Base-by-base conservation (phyloP, 2,113 vertebrate genomes). In the Tetrax tetrax region DNA sequence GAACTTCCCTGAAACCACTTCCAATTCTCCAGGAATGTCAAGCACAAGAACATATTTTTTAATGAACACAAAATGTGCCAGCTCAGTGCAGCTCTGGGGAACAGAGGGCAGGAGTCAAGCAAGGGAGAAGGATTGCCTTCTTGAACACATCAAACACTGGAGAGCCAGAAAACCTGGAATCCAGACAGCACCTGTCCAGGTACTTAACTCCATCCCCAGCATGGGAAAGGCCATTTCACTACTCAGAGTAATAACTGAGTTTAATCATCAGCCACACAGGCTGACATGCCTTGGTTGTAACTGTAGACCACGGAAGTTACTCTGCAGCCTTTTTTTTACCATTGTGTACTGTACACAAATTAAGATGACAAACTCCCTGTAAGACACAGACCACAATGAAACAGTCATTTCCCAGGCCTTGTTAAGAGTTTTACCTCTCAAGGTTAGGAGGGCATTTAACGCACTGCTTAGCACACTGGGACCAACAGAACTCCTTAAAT, bases 21-120 rank as follows among this genome's bases (percentile, higher is more conserved):
- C 29, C 59, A 60, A 2, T 47, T 56, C 43, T 76, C 35, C 50
- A 57, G 48, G 45, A 70, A 75, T 1, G 1, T 57, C 75, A 76
- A 53, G 33, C 66, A 79, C 8, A 6, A 61, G 69, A 57, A 85
- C 10, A 61, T 21, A 17, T 59, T 45, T 54, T 24, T 89, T 78
- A 45, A 71, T 5, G 33, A 74, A 48, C 20, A 81, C 54, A 81
- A 81, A 72, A 69, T 1, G 29, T 35, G 54, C 16, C 78, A 70
- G 38, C 29, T 35, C 21, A 61, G 25, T 19, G 37, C 2, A 4
- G 31, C 38, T 51, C 45, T 0, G 0, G 16, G 10, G 51, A 9
- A 28, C 33, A 83, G 82, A 81, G 18, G 7, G 21, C 24, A 70
- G 27, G 61, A 89, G 27, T 38, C 57, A 66, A 75, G 56, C 37